A percentile compares a stretch with the other conserved stretches of the same genome.
These are phyloP conservation scores for Naso thynnoides DNA, from an alignment of 2,797 vertebrate species.

Conservation along the genomic window DNA sequence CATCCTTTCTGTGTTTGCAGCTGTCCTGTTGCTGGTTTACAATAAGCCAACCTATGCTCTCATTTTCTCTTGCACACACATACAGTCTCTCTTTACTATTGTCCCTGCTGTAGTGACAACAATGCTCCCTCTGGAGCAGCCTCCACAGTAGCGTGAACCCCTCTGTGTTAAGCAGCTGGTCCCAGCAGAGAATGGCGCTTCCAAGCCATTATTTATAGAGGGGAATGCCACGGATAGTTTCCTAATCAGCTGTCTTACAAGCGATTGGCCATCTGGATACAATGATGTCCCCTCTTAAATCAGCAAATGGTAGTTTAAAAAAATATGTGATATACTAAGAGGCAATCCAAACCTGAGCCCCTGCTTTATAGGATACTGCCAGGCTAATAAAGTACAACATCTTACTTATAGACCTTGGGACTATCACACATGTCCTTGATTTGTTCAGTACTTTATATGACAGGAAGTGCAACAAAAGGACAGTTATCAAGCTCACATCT, in stretches of 20 bases:
- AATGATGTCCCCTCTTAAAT: conserved; percentile 57
- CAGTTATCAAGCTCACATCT: background rate
- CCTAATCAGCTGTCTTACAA: conserved; percentile 79
- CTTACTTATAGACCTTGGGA: background rate
- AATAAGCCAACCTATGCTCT: conserved; percentile 28
- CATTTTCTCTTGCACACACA: conserved; percentile 17
- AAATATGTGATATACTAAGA: conserved; percentile 17
- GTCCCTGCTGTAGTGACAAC: conserved; percentile 54
- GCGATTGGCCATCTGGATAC: conserved; percentile 57
- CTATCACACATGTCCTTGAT: background rate
- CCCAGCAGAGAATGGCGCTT: conserved; percentile 50
- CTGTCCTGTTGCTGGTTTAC: conserved; percentile 13
- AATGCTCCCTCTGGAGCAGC: conserved; percentile 53
- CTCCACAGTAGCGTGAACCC: conserved; percentile 48
- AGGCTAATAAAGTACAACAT: background rate
- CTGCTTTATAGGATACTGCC: conserved; percentile 6
- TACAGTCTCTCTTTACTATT: conserved; percentile 37
- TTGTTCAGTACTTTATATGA: background rate
- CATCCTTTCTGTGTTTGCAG: conserved; percentile 58
- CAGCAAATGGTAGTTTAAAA: conserved; percentile 47
- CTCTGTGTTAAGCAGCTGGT: conserved; percentile 69
- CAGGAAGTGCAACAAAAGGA: background rate
- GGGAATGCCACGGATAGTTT: conserved; percentile 81
- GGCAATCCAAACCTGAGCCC: conserved; percentile 15
- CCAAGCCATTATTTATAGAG: conserved; percentile 83